Evolutionary conservation across 2,888 invertebrate genomes (phyloP), one percentile per base, ranked within the genome.

Genomic region (Drosophila histrio): DNA sequence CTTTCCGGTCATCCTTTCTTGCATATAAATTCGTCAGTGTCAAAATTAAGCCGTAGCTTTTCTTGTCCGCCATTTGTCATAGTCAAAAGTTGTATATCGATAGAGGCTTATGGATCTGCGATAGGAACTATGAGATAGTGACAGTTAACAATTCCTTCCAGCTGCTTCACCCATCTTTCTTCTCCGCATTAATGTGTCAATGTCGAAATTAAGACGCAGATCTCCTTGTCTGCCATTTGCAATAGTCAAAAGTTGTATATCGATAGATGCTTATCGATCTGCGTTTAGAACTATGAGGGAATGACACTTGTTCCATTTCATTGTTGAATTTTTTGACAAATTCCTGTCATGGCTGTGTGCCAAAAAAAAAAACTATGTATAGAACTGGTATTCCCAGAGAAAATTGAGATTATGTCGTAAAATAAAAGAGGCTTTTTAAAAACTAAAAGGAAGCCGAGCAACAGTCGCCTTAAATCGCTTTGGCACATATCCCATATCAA

Each of bases 401-500:
- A 13, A 19, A 32, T 17, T 26, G 19, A 22, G 49, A 53, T 44
- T 43, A 39, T 65, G 57, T 59, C 41, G 65, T 69, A 57, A 60
- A 67, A 64, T 53, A 15, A 28, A 19, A 28, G 15, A 32, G 15
- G 21, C 36, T 43, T 56, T 38, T 26, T 15, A 22, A 50, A 28
- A 38, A 30, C 22, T 15, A 11, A 30, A 21, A 28, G n/a, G 21
- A 32, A 46, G 38, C 24, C 8, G 19, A 24, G 26, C 34, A 34
- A 7, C 19, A 34, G 28, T 47, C 34, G 50, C 46, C 32, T 22
- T 44, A 54, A 61, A 65, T 43, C 47, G 28, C 75, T 71, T 70
- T 67, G 65, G 61, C 65, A 65, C 50, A 62, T 54, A 63, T 78
- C 63, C 57, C 49, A 58, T 56, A 44, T 75, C 75, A 72, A 69